A percentile compares a stretch with the other conserved stretches of the same genome.
These are phyloP conservation scores for Fulica atra DNA, from an alignment of 2,113 vertebrate genomes.

Conservation along the genomic window DNA sequence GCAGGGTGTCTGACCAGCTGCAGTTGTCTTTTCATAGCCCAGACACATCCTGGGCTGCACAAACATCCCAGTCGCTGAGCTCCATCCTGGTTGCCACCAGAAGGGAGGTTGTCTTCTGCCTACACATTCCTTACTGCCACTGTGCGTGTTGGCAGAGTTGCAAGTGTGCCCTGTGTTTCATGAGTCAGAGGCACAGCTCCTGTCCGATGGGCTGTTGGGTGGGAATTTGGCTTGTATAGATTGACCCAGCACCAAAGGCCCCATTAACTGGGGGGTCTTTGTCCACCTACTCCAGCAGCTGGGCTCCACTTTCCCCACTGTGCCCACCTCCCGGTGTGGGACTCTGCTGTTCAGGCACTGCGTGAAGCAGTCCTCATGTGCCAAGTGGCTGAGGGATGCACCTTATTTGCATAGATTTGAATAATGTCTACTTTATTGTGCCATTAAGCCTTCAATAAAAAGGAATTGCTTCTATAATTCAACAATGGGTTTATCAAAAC, in stretches of 20 bases:
- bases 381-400: neutral
- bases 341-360: neutral
- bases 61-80: neutral
- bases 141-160: neutral
- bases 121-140: neutral
- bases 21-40: neutral
- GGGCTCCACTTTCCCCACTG: neutral
- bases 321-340: accelerated
- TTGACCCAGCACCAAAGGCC: neutral
- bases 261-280: accelerated
- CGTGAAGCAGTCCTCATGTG: neutral
- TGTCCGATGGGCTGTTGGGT: neutral
- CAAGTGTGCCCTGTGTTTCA: neutral
- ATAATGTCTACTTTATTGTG: constrained; percentile 38
- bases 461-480: constrained; percentile 5
- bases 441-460: constrained; percentile 35
- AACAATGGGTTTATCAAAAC: neutral
- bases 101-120: neutral
- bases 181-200: neutral
- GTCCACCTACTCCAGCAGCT: neutral
- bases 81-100: neutral
- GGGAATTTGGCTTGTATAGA: accelerated
- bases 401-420: constrained; percentile 43
- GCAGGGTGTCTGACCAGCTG: neutral
- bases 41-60: neutral